Evolutionary conservation across 2,797 vertebrate species (phyloP).

Genomic region (Antrozous pallidus): DNA sequence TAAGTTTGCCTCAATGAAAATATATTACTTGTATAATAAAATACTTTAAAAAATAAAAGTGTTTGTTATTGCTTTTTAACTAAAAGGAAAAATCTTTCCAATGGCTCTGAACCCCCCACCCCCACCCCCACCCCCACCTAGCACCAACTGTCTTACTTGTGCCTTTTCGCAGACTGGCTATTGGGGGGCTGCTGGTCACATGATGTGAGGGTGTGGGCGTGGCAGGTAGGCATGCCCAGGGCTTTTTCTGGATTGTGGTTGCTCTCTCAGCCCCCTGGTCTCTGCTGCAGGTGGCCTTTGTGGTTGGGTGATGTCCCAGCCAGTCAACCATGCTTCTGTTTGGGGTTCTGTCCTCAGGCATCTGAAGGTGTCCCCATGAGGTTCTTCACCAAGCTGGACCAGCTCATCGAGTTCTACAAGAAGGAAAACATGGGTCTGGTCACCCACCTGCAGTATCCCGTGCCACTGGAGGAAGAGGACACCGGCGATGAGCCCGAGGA

Average conservation of each 20-base stretch:
- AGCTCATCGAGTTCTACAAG: constrained; percentile 95
- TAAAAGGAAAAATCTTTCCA: not conserved
- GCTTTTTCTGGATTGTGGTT: not conserved
- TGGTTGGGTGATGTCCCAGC: not conserved
- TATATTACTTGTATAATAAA: not conserved
- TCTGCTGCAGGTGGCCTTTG: not conserved
- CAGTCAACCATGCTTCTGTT: not conserved
- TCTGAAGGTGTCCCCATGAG: constrained; percentile 95
- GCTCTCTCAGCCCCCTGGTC: not conserved
- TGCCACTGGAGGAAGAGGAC: constrained; percentile 91
- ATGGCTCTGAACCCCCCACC: no score
- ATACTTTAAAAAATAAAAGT: not conserved
- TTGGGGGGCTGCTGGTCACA: not conserved
- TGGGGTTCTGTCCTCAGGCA: constrained; percentile 84
- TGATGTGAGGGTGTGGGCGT: not conserved
- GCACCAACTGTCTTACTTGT: no score
- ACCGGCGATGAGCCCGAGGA: constrained; percentile 87
- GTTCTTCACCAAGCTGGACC: constrained; percentile 89
- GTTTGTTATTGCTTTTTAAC: not conserved
- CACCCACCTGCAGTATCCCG: constrained; percentile 91
- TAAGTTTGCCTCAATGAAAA: not conserved
- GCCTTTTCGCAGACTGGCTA: not conserved
- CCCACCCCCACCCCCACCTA: no score
- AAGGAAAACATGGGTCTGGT: constrained; percentile 95
- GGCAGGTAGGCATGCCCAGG: not conserved